These are phyloP conservation scores for Alexandromys fortis DNA, from an alignment of 2,113 vertebrate species.

Conservation along the genomic window DNA sequence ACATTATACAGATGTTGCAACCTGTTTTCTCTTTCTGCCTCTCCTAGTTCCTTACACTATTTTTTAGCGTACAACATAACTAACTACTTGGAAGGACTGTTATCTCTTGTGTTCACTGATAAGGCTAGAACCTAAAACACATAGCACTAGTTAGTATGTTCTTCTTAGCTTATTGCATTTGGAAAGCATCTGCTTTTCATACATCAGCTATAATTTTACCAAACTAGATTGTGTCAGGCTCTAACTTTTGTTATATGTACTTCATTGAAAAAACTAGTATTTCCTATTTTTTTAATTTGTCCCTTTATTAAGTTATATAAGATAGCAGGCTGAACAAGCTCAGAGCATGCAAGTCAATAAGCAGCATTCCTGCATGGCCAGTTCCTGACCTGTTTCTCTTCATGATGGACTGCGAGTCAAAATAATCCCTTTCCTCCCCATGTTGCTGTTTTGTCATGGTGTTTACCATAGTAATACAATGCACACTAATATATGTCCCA, in stretches of 20 bases:
- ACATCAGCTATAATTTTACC: neutral
- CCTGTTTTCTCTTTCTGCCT: neutral
- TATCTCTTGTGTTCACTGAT: neutral
- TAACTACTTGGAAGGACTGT: neutral
- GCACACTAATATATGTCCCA: too few species aligned
- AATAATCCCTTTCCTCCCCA: too few species aligned
- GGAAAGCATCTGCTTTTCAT: neutral
- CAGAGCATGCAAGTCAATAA: too few species aligned
- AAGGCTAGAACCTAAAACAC: neutral
- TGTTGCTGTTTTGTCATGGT: too few species aligned
- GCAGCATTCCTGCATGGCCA: too few species aligned
- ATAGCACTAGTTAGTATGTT: neutral
- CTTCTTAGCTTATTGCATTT: neutral
- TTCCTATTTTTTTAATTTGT: neutral
- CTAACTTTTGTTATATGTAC: neutral
- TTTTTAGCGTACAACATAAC: neutral
- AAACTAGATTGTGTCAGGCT: neutral
- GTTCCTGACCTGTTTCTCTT: too few species aligned
- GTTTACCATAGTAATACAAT: too few species aligned
- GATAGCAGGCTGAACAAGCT: too few species aligned
- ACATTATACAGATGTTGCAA: neutral
- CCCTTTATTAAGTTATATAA: neutral
- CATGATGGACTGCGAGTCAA: too few species aligned
- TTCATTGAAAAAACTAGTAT: slow-evolving; percentile 5
- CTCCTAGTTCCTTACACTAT: neutral